Evolutionary conservation across 1,140 invertebrate genomes (phyloP).

Genomic region (Zeugodacus cucurbitae): DNA sequence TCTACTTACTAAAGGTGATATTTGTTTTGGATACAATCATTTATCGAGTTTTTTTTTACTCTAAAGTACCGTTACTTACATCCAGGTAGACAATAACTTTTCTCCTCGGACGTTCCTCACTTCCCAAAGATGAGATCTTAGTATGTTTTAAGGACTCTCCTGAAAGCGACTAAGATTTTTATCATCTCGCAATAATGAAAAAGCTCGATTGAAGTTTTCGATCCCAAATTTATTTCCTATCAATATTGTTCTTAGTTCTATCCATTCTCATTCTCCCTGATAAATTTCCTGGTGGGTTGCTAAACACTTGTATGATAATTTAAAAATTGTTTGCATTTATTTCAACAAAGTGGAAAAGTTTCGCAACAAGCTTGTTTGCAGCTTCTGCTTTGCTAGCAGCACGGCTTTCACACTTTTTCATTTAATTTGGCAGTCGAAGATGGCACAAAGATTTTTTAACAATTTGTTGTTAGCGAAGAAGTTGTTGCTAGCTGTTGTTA

Average conservation of each 20-base stretch:
- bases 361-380: not conserved
- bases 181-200: too few species aligned
- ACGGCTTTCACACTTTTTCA: conserved; percentile 5
- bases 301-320: not conserved
- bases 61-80: too few species aligned
- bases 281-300: not conserved
- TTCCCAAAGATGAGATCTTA: too few species aligned
- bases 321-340: conserved; percentile 9
- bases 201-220: too few species aligned
- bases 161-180: too few species aligned
- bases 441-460: conserved; percentile 17
- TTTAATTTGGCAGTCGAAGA: conserved; percentile 37
- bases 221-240: too few species aligned
- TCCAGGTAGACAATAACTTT: too few species aligned
- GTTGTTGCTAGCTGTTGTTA: not conserved
- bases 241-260: not conserved
- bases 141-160: too few species aligned
- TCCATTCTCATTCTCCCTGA: not conserved
- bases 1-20: too few species aligned
- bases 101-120: too few species aligned
- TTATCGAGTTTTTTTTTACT: too few species aligned
- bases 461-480: not conserved
- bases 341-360: conserved; percentile 30
- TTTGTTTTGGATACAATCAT: too few species aligned
- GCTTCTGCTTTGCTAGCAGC: not conserved